phyloP scores from a whole-genome alignment of 2,888 invertebrate species.

The Lochmaea crataegi region DNA sequence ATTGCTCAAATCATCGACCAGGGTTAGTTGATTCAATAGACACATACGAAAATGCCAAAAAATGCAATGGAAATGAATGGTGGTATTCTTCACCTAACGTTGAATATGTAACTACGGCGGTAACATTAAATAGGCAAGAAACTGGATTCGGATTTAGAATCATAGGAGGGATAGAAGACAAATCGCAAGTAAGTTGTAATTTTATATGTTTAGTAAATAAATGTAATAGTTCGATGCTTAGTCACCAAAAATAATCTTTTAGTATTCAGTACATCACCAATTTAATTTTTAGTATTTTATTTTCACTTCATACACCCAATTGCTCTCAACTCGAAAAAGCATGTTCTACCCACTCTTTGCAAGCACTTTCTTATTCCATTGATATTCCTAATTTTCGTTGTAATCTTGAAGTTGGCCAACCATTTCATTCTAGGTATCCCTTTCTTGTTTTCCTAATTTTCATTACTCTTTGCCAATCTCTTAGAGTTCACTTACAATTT shows the following conservation, averaged over 20 bases:
- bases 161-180: constrained; percentile 97
- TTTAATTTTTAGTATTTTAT: too few relatives aligned
- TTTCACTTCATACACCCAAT: too few relatives aligned
- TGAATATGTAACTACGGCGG: constrained; percentile 62
- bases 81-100: constrained; percentile 52
- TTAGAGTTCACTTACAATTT: too few relatives aligned
- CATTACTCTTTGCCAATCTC: too few relatives aligned
- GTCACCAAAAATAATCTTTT: not conserved
- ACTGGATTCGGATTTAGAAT: constrained; percentile 98
- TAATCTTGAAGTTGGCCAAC: too few relatives aligned
- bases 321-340: too few relatives aligned
- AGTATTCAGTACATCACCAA: too few relatives aligned
- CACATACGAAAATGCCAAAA: constrained; percentile 52
- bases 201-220: constrained; percentile 61
- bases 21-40: constrained; percentile 45
- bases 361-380: too few relatives aligned
- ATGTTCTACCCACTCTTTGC: too few relatives aligned
- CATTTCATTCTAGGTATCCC: too few relatives aligned
- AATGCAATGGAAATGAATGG: constrained; percentile 54
- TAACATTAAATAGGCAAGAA: constrained; percentile 89
- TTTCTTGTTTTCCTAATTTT: too few relatives aligned
- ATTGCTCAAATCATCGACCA: constrained; percentile 56
- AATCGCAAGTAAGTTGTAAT: constrained; percentile 78
- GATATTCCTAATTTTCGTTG: too few relatives aligned
- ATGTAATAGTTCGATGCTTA: not conserved